Evolutionary conservation across 2,888 invertebrate species (phyloP), one percentile per base, ranked within the genome.

Genomic region (Argyra leucocephala): DNA sequence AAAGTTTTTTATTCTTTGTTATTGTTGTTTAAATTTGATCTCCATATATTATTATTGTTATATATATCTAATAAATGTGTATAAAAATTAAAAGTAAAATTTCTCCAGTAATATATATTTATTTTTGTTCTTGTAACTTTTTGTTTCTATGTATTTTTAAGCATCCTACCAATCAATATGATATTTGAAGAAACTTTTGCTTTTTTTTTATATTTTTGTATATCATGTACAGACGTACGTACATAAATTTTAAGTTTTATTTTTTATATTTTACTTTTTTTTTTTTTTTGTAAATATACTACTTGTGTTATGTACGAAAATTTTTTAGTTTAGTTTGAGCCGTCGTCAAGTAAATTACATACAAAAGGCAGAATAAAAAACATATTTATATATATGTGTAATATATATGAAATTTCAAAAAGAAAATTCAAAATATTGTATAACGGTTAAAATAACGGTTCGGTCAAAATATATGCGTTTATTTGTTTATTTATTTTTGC

Each of bases 381-480:
- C 10, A 31, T 48, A 48, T 48, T 15, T 48, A 48, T 48, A n/a
- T 12, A 18, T 12, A 48, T 12, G 48, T 15, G 18, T 48, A 18
- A n/a, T 48, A 48, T 31, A 48, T 48, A 48, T 18, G 18, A 10
- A 31, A 31, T 7, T 7, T 31, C 31, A n/a, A 3, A 48, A 48
- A 9, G 18, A 18, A 48, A 48, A 48, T 18, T 18, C 9, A 12
- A 48, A 6, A 18, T 18, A 10, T 31, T 31, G 12, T 48, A 48
- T n/a, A 48, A 48, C 48, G 48, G 48, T 48, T 18, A 48, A 48
- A 48, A 48, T 48, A 48, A 48, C 48, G 48, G 48, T 48, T 12
- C 48, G 31, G 31, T 31, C 10, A 31, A 6, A 31, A 10, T 31
- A 4, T 9, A 48, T 48, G 12, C n/a, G 9, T 48, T 31, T 31